Evolutionary conservation across 2,113 vertebrate species (phyloP).

Genomic region (Xyliphius kryptos): DNA sequence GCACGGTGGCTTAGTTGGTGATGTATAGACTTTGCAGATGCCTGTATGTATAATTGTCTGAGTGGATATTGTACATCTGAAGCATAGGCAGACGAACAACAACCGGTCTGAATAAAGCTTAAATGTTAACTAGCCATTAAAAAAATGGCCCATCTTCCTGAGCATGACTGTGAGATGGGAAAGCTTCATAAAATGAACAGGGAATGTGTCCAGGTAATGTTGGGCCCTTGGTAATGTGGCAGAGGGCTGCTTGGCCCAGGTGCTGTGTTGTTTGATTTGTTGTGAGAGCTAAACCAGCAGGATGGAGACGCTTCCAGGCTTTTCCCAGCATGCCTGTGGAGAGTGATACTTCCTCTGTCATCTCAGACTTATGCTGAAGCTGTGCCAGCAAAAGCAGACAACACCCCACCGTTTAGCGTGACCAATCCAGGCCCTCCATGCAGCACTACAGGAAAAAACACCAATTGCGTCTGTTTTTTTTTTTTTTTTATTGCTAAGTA

Average conservation of each 20-base stretch:
- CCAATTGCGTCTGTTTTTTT: slow-evolving; percentile 24
- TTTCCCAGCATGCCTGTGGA: slow-evolving; percentile 58
- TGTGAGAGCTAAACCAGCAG: slow-evolving; percentile 59
- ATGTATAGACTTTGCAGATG: too few relatives aligned
- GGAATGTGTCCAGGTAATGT: not conserved
- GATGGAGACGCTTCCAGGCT: slow-evolving; percentile 62
- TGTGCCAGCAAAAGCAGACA: slow-evolving; percentile 51
- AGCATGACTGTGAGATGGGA: slow-evolving; percentile 31
- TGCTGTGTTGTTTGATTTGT: slow-evolving; percentile 62
- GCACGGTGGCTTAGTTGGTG: too few relatives aligned
- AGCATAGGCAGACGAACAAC: too few relatives aligned
- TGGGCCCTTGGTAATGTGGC: slow-evolving; percentile 12
- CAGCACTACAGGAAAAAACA: slow-evolving; percentile 32
- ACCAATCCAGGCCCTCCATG: slow-evolving; percentile 41
- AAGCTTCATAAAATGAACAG: slow-evolving; percentile 25
- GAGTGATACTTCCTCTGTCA: slow-evolving; percentile 62
- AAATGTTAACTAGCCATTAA: too few relatives aligned
- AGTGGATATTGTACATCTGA: too few relatives aligned
- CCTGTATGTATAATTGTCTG: too few relatives aligned
- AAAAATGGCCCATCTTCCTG: slow-evolving; percentile 25
- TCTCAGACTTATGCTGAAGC: slow-evolving; percentile 56
- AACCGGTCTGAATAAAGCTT: too few relatives aligned
- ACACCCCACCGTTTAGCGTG: slow-evolving; percentile 52
- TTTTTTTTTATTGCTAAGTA: too few relatives aligned
- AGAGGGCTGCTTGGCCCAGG: slow-evolving; percentile 33